A percentile compares a stretch with the other conserved stretches of the same genome.
phyloP scores from a whole-genome alignment of 2,113 vertebrate genomes.

The Strix uralensis region DNA sequence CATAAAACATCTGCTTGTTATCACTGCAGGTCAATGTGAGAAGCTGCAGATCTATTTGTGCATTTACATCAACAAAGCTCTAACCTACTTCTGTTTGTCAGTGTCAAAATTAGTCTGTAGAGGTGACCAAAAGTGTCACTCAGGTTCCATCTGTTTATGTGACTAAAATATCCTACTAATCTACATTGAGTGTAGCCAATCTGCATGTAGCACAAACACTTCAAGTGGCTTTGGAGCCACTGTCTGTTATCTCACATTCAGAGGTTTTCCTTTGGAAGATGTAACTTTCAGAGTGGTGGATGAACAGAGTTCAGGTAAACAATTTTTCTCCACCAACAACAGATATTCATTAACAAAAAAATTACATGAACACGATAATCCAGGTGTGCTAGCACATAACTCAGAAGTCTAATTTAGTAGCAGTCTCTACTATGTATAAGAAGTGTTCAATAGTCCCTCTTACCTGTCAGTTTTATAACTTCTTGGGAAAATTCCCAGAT shows the following conservation, averaged over 20 bases:
- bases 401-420: not conserved
- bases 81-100: not conserved
- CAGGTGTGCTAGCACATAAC: not conserved
- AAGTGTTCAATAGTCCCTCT: not conserved
- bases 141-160: not conserved
- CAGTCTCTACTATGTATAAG: not conserved
- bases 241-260: not conserved
- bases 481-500: not conserved
- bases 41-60: not conserved
- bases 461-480: not conserved
- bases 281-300: not conserved
- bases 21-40: not conserved
- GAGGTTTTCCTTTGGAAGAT: not conserved
- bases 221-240: not conserved
- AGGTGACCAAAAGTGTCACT: not conserved
- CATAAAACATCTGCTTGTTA: not conserved
- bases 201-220: not conserved
- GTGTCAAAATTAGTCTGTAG: not conserved
- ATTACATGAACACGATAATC: not conserved
- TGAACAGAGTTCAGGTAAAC: not conserved
- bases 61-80: not conserved
- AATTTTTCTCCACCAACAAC: not conserved
- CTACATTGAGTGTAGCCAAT: rapidly evolving
- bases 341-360: not conserved
- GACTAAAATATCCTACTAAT: not conserved